phyloP scores from a whole-genome alignment of 2,797 vertebrate genomes.

The Sebastes vulpes region DNA sequence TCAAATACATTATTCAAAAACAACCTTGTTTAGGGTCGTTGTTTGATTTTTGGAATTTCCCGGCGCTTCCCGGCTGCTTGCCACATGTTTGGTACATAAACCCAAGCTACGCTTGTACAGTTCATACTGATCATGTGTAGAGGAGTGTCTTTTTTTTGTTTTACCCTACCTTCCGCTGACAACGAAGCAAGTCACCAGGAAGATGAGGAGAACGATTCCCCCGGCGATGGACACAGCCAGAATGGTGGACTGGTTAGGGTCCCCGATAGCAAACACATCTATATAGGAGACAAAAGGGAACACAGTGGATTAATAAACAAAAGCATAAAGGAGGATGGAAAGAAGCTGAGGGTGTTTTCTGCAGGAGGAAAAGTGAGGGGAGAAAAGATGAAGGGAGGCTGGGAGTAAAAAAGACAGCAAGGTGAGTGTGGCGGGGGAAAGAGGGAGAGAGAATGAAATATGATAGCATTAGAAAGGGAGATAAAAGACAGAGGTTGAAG shows the following conservation, averaged over 20 bases:
- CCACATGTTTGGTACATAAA: background rate
- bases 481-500: conserved; percentile 65
- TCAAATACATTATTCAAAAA: background rate
- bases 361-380: background rate
- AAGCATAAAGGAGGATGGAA: background rate
- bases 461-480: conserved; percentile 61
- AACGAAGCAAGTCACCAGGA: conserved; percentile 89
- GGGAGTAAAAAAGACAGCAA: conserved; percentile 40
- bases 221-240: conserved; percentile 88
- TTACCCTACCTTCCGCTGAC: conserved; percentile 87
- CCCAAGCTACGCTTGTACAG: background rate
- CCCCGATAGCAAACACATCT: conserved; percentile 89
- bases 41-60: background rate
- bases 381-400: conserved; percentile 34
- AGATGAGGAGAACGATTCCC: conserved; percentile 87
- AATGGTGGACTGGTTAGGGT: conserved; percentile 90
- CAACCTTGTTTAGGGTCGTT: background rate
- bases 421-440: conserved; percentile 2
- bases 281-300: conserved; percentile 13
- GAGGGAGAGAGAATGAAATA: conserved; percentile 56
- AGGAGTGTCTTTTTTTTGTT: background rate
- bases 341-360: conserved; percentile 15
- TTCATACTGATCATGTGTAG: background rate
- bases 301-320: conserved; percentile 33
- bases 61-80: background rate